Percentiles rank a stretch among this genome's conserved stretches.
These are phyloP conservation scores for Todiramphus saurophagus DNA, from an alignment of 2,113 vertebrate species.

Conservation along the genomic window DNA sequence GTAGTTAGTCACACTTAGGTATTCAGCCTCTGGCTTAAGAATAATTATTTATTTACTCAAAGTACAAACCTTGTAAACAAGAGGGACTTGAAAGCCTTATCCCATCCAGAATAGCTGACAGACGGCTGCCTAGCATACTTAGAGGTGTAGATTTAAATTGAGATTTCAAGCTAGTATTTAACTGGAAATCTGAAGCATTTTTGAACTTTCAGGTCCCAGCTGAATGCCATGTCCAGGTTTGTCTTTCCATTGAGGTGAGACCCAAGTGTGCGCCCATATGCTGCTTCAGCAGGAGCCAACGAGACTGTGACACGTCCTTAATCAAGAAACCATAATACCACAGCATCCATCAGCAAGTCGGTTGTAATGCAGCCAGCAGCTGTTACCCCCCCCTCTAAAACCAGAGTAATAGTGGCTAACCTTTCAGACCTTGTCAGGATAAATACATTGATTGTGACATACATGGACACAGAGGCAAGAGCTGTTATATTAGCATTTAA, in stretches of 20 bases:
- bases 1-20: neutral
- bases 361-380: neutral
- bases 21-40: neutral
- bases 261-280: neutral
- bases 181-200: neutral
- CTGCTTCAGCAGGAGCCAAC: neutral
- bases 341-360: neutral
- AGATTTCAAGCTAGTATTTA: neutral
- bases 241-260: neutral
- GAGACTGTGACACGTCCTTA: neutral
- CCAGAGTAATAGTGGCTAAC: neutral
- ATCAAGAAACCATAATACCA: neutral
- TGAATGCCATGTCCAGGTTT: neutral
- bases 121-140: neutral
- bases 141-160: neutral
- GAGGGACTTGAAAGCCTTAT: neutral
- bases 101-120: neutral
- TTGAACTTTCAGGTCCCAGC: neutral
- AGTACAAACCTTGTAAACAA: neutral
- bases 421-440: neutral
- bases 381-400: neutral
- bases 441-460: neutral
- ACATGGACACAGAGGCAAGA: neutral
- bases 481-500: neutral
- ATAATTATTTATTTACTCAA: neutral